Conservation (phyloP, 2,888 invertebrate genomes). For the Drosophila neoperkinsi region DNA sequence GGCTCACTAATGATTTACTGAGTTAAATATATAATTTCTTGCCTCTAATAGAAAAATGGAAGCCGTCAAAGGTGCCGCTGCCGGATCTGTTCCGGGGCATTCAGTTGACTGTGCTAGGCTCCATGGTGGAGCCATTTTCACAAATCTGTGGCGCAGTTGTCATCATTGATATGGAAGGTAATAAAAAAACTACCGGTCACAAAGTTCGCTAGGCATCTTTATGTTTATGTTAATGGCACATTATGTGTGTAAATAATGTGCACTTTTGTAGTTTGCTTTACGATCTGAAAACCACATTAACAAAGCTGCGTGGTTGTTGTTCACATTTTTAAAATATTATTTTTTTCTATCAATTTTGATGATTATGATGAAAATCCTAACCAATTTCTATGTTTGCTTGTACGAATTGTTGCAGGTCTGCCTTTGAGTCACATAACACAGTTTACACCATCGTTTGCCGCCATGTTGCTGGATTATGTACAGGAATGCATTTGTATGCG, state of each 20-base stretch:
- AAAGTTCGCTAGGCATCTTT: neutral
- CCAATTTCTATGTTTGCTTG: neutral
- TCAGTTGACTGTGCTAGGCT: conserved; percentile 90
- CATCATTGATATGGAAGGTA: conserved; percentile 90
- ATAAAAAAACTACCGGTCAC: conserved; percentile 12
- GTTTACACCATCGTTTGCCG: conserved; percentile 92
- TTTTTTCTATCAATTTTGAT: neutral
- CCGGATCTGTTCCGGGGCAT: conserved; percentile 90
- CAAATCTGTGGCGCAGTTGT: conserved; percentile 91
- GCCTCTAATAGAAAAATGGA: conserved; percentile 88
- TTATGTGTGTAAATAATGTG: conserved; percentile 4
- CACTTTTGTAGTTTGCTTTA: conserved; percentile 14
- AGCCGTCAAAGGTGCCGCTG: conserved; percentile 89
- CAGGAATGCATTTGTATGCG: conserved; percentile 93
- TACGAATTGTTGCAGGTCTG: conserved; percentile 84
- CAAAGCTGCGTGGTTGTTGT: neutral
- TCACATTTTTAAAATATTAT: neutral
- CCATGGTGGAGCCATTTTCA: conserved; percentile 91
- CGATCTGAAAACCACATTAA: conserved; percentile 6
- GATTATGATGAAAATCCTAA: neutral
- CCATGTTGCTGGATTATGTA: conserved; percentile 90
- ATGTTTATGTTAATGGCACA: conserved; percentile 10
- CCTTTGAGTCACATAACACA: conserved; percentile 90
- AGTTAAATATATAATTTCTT: no score
- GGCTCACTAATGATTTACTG: no score